Evolutionary conservation across 2,888 invertebrate genomes (phyloP), one percentile per base, ranked within the genome.

Genomic region (Papilio demoleus): DNA sequence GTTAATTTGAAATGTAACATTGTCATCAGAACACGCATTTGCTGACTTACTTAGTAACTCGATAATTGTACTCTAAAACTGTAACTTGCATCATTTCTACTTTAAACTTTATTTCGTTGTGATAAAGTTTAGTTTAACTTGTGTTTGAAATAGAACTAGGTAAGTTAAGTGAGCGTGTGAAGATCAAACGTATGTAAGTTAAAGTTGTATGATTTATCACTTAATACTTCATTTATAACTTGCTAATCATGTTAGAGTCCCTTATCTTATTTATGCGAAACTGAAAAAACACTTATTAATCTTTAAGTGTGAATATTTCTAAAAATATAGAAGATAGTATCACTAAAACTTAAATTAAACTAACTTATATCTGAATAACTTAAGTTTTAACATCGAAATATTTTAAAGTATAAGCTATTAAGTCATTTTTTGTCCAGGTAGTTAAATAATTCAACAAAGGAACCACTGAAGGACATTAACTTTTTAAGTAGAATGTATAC

Each of bases 1-100:
- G n/a, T n/a, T n/a, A n/a, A n/a, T n/a, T n/a, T n/a, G n/a, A n/a
- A n/a, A n/a, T n/a, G n/a, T 74, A 72, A 75, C 72, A 81, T 83
- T 86, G 85, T 80, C 85, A 81, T 78, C 80, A 80, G 80, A 82
- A 81, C 76, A 79, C 80, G 77, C 75, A 72, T 76, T 77, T 75
- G 77, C 81, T 75, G 78, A 75, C 79, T 80, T 84, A 82, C 77
- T 85, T 84, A 84, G 81, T 75, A 47, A 67, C 40, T 70, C 70
- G 84, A 80, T 85, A 86, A 86, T 79, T 75, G 74, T 75, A 72
- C 74, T 79, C 75, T 77, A 78, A 76, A 78, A 74, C 74, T 64
- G 74, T 75, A 75, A 75, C 73, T 73, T 74, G 71, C 22, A 66
- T 70, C 60, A 68, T 59, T 60, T 22, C 9, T n/a, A 69, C 66